Conservation (phyloP, 2,797 vertebrate genomes). For the Acanthis flammea region DNA sequence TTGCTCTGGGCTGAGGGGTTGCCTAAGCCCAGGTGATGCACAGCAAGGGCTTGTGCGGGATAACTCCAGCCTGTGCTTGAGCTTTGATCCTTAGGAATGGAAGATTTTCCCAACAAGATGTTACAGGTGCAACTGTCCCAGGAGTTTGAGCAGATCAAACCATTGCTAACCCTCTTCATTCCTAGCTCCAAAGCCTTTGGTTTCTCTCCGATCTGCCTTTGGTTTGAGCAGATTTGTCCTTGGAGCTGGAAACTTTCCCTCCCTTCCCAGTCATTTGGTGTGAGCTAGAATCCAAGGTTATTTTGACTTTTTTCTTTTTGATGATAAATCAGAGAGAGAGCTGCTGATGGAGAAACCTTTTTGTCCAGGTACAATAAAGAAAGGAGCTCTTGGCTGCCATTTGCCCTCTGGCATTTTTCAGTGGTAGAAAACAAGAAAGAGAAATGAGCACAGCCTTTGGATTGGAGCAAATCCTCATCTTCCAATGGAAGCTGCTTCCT, state of each 20-base stretch:
- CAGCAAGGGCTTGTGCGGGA: background rate
- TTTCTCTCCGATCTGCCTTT: background rate
- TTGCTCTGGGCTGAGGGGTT: background rate
- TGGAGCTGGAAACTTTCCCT: background rate
- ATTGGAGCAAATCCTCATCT: background rate
- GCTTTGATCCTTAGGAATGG: background rate
- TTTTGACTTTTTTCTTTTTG: background rate
- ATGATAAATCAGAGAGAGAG: background rate
- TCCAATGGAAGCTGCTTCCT: background rate
- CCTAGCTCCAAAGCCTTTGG: background rate
- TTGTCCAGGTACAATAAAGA: background rate
- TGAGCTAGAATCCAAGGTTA: background rate
- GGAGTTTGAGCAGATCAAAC: background rate
- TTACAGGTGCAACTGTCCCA: fast-evolving
- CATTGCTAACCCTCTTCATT: background rate
- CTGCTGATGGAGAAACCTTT: background rate
- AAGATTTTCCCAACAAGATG: background rate
- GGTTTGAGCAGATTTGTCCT: background rate
- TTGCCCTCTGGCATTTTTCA: background rate
- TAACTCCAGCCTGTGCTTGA: background rate
- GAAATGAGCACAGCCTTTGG: background rate
- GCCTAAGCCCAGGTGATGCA: background rate
- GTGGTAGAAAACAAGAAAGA: background rate
- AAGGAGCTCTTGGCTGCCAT: background rate
- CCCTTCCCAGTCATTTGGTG: background rate